Base-by-base conservation (phyloP, 2,888 invertebrate genomes). In the Mimachlamys varia region DNA sequence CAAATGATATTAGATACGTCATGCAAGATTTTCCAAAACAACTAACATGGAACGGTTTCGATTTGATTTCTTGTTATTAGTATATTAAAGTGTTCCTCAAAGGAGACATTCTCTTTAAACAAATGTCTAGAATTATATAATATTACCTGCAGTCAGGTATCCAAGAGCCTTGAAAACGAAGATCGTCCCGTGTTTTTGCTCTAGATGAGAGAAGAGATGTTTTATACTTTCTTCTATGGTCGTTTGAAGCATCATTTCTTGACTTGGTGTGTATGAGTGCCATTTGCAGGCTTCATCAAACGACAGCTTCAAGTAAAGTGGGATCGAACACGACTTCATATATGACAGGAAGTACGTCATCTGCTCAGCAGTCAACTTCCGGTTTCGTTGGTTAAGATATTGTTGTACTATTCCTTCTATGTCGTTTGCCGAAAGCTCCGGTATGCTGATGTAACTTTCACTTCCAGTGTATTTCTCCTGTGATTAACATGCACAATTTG, bases 281-380 rank as follows among this genome's bases (percentile, higher is more conserved):
- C 76, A 76, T 76, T 27, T 76, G 22, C 76, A 76, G 76, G 76
- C 76, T 76, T 76, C 33, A 76, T 76, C 27, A 76, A 76, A 76
- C 33, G 76, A 76, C 76, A 76, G 76, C 33, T 76, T 76, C 76
- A 76, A 76, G 22, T 76, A 76, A 27, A 76, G 33, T 33, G 76
- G 76, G 33, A 27, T 76, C 33, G 76, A 27, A 76, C 76, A 76
- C 76, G 76, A 27, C 76, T 76, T 33, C 76, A 76, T 76, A 15
- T 76, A 13, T 10, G 76, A 76, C 33, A 76, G 33, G 33, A 76
- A 76, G 76, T 76, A 76, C 76, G 27, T 22, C 76, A 76, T 76
- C 27, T 76, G 76, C 0, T 27, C 76, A 76, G 27, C 76, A 76
- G 76, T 76, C 27, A 76, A 27, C 15, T 76, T 76, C 76, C 76